phyloP scores from a whole-genome alignment of 2,888 invertebrate genomes.

The Nineta flava region DNA sequence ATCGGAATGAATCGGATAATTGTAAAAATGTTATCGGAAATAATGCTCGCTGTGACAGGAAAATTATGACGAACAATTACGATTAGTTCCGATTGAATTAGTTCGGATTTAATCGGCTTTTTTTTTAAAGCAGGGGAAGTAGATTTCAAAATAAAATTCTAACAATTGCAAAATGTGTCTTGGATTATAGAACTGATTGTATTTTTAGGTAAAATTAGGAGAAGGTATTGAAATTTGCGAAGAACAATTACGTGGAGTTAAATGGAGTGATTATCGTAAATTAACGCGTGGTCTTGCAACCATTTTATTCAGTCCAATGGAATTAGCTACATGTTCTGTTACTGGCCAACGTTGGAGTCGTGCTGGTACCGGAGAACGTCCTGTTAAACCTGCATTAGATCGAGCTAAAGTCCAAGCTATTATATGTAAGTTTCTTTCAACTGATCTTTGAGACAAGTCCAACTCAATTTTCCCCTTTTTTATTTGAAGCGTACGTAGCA shows the following conservation, averaged over 20 bases:
- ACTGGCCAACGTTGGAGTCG: slow-evolving; percentile 63
- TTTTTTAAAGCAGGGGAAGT: no score
- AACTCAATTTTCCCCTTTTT: neutral
- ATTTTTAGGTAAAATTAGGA: slow-evolving; percentile 45
- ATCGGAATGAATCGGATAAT: no score
- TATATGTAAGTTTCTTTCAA: slow-evolving; percentile 35
- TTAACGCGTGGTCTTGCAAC: slow-evolving; percentile 56
- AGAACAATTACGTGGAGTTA: slow-evolving; percentile 51
- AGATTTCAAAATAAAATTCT: no score
- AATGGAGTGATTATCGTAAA: slow-evolving; percentile 61
- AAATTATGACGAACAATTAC: no score
- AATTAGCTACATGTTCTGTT: slow-evolving; percentile 57
- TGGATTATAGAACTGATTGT: neutral
- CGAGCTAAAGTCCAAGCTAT: slow-evolving; percentile 57
- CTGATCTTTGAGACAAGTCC: neutral
- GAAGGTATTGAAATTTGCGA: slow-evolving; percentile 59
- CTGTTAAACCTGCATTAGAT: slow-evolving; percentile 60
- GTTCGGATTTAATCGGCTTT: no score
- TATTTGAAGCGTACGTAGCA: slow-evolving; percentile 44
- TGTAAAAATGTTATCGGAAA: no score
- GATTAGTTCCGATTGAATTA: no score
- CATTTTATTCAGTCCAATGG: slow-evolving; percentile 57
- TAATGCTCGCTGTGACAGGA: no score
- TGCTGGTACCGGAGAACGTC: slow-evolving; percentile 52
- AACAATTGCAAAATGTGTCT: no score